Conservation (phyloP, 1,140 invertebrate genomes). For the Bacillus rossius region DNA sequence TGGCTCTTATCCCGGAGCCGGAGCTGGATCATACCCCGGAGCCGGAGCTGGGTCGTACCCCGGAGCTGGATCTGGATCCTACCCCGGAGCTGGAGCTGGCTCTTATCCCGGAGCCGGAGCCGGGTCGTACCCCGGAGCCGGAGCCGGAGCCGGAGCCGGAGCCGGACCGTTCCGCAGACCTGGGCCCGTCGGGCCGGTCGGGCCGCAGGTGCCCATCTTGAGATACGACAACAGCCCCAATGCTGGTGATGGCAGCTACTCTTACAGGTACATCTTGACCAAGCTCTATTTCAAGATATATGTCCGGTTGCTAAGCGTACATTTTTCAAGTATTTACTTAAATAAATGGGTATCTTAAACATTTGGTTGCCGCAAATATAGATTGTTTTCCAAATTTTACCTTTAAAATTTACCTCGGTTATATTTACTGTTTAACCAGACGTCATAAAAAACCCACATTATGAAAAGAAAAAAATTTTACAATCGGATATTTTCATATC, state of each 20-base stretch:
- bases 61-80: neutral
- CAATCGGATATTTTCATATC: too few species aligned
- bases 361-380: too few species aligned
- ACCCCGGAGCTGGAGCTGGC: neutral
- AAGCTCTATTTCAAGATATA: too few species aligned
- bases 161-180: neutral
- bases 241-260: slow-evolving; percentile 47
- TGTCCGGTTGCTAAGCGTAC: too few species aligned
- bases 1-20: neutral
- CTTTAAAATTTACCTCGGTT: too few species aligned
- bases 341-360: too few species aligned
- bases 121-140: slow-evolving; percentile 8
- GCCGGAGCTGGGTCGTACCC: neutral
- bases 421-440: too few species aligned
- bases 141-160: slow-evolving; percentile 16
- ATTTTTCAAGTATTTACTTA: too few species aligned
- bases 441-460: too few species aligned
- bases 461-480: too few species aligned
- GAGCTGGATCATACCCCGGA: neutral
- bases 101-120: neutral
- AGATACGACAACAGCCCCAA: slow-evolving; percentile 54
- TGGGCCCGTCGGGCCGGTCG: neutral
- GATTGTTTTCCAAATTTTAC: too few species aligned
- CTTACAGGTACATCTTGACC: too few species aligned
- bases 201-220: slow-evolving; percentile 43